phyloP scores from a whole-genome alignment of 92 coral and sea anemone genomes.

The Epizoanthus rinbou region DNA sequence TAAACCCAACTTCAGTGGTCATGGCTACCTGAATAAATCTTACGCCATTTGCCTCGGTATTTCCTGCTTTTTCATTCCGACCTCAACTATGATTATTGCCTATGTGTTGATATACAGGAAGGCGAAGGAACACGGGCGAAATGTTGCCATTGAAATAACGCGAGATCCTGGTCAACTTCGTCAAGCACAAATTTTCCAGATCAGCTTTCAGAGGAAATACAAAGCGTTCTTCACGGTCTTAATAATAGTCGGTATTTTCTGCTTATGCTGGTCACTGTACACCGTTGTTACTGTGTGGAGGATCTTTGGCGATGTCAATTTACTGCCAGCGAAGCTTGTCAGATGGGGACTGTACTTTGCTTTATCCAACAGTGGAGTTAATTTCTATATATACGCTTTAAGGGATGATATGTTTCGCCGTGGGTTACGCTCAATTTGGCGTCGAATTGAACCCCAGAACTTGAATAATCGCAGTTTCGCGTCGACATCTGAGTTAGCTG shows the following conservation, averaged over 20 bases:
- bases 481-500: no score
- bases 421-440: slow-evolving; percentile 33
- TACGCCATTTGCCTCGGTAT: slow-evolving; percentile 43
- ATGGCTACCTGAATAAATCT: slow-evolving; percentile 31
- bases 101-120: slow-evolving; percentile 39
- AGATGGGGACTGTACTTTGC: slow-evolving; percentile 53
- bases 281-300: slow-evolving; percentile 49
- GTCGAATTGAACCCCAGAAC: no score
- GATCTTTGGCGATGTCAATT: slow-evolving; percentile 40
- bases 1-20: slow-evolving; percentile 47
- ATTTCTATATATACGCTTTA: slow-evolving; percentile 51
- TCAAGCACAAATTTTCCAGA: not conserved
- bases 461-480: no score
- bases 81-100: slow-evolving; percentile 40
- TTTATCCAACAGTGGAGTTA: slow-evolving; percentile 50
- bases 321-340: slow-evolving; percentile 48
- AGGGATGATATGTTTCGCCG: slow-evolving; percentile 47
- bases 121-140: slow-evolving; percentile 33
- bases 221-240: slow-evolving; percentile 45
- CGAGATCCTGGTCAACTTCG: not conserved
- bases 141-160: slow-evolving; percentile 31
- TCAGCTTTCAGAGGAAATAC: not conserved
- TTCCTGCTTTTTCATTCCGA: slow-evolving; percentile 45
- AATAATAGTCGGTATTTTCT: slow-evolving; percentile 48
- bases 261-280: slow-evolving; percentile 51